Evolutionary conservation across 2,888 invertebrate genomes (phyloP), one percentile per base, ranked within the genome.

Genomic region (Nomada ruficornis): DNA sequence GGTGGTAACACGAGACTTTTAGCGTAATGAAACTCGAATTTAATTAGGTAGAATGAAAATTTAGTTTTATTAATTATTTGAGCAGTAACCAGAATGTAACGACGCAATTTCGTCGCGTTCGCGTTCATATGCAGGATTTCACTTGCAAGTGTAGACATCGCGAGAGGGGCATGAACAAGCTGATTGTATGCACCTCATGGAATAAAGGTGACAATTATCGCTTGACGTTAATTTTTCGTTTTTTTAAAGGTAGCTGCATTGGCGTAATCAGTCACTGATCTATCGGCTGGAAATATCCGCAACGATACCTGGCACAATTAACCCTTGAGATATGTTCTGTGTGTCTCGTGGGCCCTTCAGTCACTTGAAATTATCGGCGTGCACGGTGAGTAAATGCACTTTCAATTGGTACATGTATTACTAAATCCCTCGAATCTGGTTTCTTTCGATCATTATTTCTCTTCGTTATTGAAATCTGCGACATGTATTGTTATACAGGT

Each of bases 381-480:
- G 57, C 55, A 65, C 77, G 77, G 80, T 86, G 84, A 84, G 77
- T 86, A 87, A 87, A 86, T 87, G 86, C 86, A 87, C 86, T 82
- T 86, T 79, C 82, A 82, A 85, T 85, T 79, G 72, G 64, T 82
- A 83, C 36, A 5, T 36, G 36, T 76, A 82, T 84, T 79, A 82
- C 82, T 82, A 82, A 83, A 57, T 52, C 76, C 76, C 52, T 77
- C 77, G 62, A 55, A 77, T 77, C 57, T 55, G 70, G 72, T 70
- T 73, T 63, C 67, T 73, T 82, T 69, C 69, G 57, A n/a, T 36
- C 20, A 55, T 60, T 26, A 52, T 72, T 81, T 70, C 26, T 44
- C 42, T 63, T 36, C 44, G 57, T 80, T 80, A 77, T 67, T 60
- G 77, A 75, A 77, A 80, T 71, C 75, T 55, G 7, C 50, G 13